phyloP scores from a whole-genome alignment of 2,113 vertebrate genomes.

The Marcusenius ussheri region DNA sequence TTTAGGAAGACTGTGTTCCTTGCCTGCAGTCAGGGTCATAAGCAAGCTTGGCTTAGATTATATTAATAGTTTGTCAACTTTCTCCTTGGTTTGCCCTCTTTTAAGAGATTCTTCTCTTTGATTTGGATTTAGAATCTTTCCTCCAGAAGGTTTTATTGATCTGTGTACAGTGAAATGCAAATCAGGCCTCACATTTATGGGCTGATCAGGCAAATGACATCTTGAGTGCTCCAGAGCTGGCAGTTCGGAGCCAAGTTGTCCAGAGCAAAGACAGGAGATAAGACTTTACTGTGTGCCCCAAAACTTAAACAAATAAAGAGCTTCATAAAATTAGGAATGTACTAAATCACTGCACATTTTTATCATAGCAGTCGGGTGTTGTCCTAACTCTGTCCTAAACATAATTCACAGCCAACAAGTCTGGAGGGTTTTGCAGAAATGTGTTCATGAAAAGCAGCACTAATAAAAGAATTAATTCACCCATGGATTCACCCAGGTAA shows the following conservation, averaged over 20 bases:
- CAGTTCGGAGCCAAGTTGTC: constrained; percentile 68
- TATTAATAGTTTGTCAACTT: background rate
- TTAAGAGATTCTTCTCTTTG: background rate
- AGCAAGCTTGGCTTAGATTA: background rate
- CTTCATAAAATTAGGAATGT: constrained; percentile 73
- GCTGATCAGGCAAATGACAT: constrained; percentile 74
- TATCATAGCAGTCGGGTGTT: constrained; percentile 58
- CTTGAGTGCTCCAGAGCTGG: constrained; percentile 75
- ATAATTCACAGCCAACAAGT: constrained; percentile 24
- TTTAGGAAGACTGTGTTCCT: background rate
- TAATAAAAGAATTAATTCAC: constrained; percentile 12
- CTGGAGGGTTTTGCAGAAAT: constrained; percentile 10
- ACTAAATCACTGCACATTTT: constrained; percentile 60
- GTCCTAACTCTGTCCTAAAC: constrained; percentile 60
- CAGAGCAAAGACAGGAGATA: constrained; percentile 80
- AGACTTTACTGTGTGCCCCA: constrained; percentile 78
- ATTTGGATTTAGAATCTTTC: constrained; percentile 70
- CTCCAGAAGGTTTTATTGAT: constrained; percentile 85
- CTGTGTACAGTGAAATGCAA: constrained; percentile 82
- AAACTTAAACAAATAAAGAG: constrained; percentile 72
- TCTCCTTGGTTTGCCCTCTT: background rate
- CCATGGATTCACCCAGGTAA: background rate
- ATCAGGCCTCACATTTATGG: constrained; percentile 82
- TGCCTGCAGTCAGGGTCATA: background rate
- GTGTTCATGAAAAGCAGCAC: constrained; percentile 19